Percentiles rank a stretch among this genome's conserved stretches.
Evolutionary conservation across 2,888 invertebrate species (phyloP).

Genomic region (Euzetes globulus): DNA sequence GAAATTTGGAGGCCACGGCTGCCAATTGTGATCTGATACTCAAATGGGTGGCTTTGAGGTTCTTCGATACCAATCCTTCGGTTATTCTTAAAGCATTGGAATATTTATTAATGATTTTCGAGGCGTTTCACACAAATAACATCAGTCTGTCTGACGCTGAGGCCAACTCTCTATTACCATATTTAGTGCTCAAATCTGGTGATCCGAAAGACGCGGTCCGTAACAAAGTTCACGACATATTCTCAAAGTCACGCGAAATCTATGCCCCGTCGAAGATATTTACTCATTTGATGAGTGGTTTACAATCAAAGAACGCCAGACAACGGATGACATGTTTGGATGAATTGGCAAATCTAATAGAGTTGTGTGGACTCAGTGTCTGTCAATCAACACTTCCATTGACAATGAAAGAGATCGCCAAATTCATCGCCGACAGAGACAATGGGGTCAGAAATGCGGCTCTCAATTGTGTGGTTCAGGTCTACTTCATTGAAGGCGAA

Average conservation of each 20-base stretch:
- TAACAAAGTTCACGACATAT: constrained; percentile 73
- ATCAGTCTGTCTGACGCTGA: constrained; percentile 85
- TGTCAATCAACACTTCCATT: constrained; percentile 70
- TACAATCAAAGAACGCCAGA: constrained; percentile 92
- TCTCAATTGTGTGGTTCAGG: constrained; percentile 82
- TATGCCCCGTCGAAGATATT: constrained; percentile 85
- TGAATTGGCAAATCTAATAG: constrained; percentile 76
- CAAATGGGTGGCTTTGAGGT: constrained; percentile 91
- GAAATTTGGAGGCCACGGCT: constrained; percentile 69
- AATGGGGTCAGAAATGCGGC: constrained; percentile 93
- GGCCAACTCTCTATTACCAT: constrained; percentile 87
- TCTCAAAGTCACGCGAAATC: constrained; percentile 73
- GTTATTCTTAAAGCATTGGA: constrained; percentile 91
- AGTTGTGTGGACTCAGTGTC: constrained; percentile 76
- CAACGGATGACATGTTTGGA: constrained; percentile 85
- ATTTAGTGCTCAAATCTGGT: constrained; percentile 71
- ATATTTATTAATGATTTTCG: constrained; percentile 75
- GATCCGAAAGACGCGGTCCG: constrained; percentile 93
- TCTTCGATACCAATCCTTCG: constrained; percentile 97
- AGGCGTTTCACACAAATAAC: constrained; percentile 65
- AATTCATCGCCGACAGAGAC: constrained; percentile 91
- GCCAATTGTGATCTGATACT: constrained; percentile 88
- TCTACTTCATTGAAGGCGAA: constrained; percentile 83
- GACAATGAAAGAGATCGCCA: constrained; percentile 80
- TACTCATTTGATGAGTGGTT: constrained; percentile 81